Evolutionary conservation across 1,140 invertebrate genomes (phyloP).

Genomic region (Drosophila prosaltans): DNA sequence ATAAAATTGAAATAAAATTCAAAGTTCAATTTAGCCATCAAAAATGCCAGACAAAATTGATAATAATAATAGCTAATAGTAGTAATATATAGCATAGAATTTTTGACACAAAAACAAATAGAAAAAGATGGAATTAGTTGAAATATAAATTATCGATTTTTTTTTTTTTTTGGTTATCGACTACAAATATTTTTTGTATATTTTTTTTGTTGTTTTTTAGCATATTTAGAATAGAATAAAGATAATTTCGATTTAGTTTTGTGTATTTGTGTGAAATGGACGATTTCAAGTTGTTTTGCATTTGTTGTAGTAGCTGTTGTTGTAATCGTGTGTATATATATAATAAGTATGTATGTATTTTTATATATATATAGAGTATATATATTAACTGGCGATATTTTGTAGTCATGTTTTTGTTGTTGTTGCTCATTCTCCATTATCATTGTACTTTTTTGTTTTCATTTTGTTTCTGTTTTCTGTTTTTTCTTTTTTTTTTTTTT

Average conservation of each 20-base stretch:
- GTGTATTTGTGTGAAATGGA: constrained; percentile 4
- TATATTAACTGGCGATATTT: not conserved
- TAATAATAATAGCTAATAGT: not conserved
- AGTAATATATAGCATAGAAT: not conserved
- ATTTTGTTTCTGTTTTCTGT: not conserved
- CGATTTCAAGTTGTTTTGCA: constrained; percentile 1
- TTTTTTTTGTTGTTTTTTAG: not conserved
- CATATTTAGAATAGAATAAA: not conserved
- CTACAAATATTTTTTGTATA: not conserved
- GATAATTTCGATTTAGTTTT: constrained; percentile 7
- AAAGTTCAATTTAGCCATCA: not conserved
- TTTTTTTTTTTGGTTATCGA: not conserved
- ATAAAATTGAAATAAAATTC: not conserved
- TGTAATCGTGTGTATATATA: not conserved
- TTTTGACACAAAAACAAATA: not conserved
- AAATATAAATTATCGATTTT: not conserved
- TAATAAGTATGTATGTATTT: not conserved
- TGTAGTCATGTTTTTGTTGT: not conserved
- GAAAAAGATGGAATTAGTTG: not conserved
- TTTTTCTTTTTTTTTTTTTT: not conserved
- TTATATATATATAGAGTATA: constrained; percentile 1
- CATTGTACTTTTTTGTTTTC: constrained; percentile 10
- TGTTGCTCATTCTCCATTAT: constrained; percentile 9
- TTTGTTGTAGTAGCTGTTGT: constrained; percentile 3
- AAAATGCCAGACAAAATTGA: not conserved